Percentiles rank a stretch among this genome's conserved stretches.
These are phyloP conservation scores for Centropus unirufus DNA, from an alignment of 2,113 vertebrate genomes.

Conservation along the genomic window DNA sequence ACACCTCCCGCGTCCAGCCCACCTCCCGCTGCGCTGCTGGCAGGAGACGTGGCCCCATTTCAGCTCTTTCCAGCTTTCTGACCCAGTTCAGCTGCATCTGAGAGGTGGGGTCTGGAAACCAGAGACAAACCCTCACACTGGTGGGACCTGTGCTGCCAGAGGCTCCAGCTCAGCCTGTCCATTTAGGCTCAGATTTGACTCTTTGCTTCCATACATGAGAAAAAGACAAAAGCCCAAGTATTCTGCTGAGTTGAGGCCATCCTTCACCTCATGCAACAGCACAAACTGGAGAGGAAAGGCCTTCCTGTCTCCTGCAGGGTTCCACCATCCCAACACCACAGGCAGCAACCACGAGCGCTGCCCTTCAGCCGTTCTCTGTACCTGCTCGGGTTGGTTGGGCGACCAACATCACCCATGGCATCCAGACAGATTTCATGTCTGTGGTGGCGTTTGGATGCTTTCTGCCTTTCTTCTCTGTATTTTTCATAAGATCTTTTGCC, in stretches of 20 bases:
- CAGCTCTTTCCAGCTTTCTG: neutral
- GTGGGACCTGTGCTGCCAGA: neutral
- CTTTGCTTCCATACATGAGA: neutral
- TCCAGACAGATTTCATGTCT: neutral
- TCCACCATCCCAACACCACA: neutral
- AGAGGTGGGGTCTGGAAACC: slow-evolving; percentile 5
- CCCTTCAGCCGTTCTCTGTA: neutral
- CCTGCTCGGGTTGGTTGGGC: neutral
- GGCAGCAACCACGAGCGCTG: neutral
- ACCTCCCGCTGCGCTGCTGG: neutral
- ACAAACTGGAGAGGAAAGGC: neutral
- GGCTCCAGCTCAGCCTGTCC: neutral
- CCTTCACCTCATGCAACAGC: neutral
- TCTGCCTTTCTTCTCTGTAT: neutral
- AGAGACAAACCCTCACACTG: neutral
- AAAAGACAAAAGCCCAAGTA: neutral
- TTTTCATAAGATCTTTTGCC: neutral
- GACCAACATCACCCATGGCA: neutral
- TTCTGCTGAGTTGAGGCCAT: neutral
- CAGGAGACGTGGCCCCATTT: neutral
- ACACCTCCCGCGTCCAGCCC: rapidly evolving
- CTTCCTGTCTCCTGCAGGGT: neutral
- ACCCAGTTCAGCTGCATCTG: neutral
- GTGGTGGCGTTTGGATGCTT: neutral
- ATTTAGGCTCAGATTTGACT: neutral